These are phyloP conservation scores for Nyleta sp. DNA, from an alignment of 2,888 invertebrate species.

Conservation along the genomic window DNA sequence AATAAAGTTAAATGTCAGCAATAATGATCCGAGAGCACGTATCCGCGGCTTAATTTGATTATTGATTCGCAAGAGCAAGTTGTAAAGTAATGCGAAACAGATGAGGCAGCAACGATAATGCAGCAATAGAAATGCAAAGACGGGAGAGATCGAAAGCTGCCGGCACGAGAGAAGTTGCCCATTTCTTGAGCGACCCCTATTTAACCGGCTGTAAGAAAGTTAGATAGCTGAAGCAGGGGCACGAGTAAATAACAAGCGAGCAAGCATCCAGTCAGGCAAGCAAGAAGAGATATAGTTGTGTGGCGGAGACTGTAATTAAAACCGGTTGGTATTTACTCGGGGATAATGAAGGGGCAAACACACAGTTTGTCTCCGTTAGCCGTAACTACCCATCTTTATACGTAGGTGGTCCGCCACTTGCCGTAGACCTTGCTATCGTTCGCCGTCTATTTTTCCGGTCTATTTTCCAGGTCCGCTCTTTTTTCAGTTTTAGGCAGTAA, in stretches of 20 bases:
- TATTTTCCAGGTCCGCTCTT: slow-evolving; percentile 14
- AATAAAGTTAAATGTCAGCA: slow-evolving; percentile 44
- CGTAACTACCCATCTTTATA: slow-evolving; percentile 71
- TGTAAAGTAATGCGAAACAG: slow-evolving; percentile 61
- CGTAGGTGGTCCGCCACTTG: slow-evolving; percentile 46
- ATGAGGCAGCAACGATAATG: slow-evolving; percentile 62
- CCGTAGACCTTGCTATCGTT: slow-evolving; percentile 10
- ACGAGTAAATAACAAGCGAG: slow-evolving; percentile 78
- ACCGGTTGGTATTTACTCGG: slow-evolving; percentile 80
- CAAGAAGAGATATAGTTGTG: slow-evolving; percentile 76
- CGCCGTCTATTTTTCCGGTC: background rate
- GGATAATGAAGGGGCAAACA: slow-evolving; percentile 81
- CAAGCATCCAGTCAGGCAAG: slow-evolving; percentile 59
- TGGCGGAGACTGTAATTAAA: slow-evolving; percentile 79
- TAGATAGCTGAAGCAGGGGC: slow-evolving; percentile 72
- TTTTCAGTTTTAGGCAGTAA: slow-evolving; percentile 17
- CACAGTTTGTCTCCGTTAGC: slow-evolving; percentile 80
- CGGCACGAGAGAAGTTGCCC: slow-evolving; percentile 57
- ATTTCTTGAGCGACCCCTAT: slow-evolving; percentile 69
- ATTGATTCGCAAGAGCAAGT: slow-evolving; percentile 45
- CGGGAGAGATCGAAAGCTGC: slow-evolving; percentile 50
- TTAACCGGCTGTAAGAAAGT: slow-evolving; percentile 77
- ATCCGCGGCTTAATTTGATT: slow-evolving; percentile 54
- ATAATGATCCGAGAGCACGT: slow-evolving; percentile 12
- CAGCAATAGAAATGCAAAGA: slow-evolving; percentile 64